Conservation (phyloP, 2,888 invertebrate species). For the Chironomus riparius region DNA sequence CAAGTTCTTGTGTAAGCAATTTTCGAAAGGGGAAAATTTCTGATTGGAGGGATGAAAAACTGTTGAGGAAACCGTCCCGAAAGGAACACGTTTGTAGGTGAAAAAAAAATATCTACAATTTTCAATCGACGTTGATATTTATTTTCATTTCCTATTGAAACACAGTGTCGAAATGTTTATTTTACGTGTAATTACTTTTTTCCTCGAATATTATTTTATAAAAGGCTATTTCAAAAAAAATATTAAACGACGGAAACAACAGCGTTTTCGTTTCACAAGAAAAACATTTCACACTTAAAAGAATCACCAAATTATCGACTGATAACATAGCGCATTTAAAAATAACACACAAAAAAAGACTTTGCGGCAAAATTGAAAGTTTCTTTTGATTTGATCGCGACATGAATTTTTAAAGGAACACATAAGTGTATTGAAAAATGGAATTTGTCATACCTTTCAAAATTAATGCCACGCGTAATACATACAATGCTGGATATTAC, state of each 20-base stretch:
- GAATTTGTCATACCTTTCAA: neutral
- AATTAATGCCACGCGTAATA: neutral
- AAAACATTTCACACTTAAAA: neutral
- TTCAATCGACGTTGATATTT: neutral
- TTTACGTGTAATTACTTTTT: neutral
- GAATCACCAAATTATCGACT: conserved; percentile 1
- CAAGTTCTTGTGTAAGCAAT: neutral
- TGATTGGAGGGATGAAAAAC: neutral
- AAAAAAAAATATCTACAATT: neutral
- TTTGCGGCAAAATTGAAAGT: neutral
- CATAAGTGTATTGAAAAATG: neutral
- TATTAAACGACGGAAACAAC: neutral
- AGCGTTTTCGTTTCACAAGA: neutral
- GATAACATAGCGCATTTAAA: neutral
- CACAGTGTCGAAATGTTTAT: neutral
- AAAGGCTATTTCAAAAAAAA: neutral
- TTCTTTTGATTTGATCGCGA: neutral
- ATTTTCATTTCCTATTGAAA: neutral
- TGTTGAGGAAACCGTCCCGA: neutral
- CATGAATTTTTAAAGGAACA: neutral
- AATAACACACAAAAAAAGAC: neutral
- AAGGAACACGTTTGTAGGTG: no score
- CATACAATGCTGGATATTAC: neutral
- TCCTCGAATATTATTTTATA: neutral
- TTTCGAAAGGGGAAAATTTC: neutral